These are phyloP conservation scores for Laothoe populi DNA, from an alignment of 2,888 invertebrate genomes.

Conservation along the genomic window DNA sequence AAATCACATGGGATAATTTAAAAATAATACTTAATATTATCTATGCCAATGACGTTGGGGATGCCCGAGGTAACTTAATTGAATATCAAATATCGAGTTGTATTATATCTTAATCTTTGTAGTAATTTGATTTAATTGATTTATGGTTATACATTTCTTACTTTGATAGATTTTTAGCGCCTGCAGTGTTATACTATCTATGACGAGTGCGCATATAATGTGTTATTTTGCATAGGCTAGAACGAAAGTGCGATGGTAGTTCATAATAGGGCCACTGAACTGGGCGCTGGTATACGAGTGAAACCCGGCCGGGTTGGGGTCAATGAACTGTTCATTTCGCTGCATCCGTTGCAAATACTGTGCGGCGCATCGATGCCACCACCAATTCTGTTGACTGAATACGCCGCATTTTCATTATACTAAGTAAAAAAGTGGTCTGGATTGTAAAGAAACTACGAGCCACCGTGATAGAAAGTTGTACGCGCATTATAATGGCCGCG, in stretches of 20 bases:
- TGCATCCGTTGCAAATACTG: slow-evolving; percentile 84
- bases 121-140: too few species aligned
- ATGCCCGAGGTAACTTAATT: too few species aligned
- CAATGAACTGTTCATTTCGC: slow-evolving; percentile 83
- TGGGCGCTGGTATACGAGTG: slow-evolving; percentile 78
- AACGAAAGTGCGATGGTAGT: slow-evolving; percentile 59
- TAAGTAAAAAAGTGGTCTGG: slow-evolving; percentile 67
- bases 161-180: too few species aligned
- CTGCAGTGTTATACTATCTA: not conserved
- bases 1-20: too few species aligned
- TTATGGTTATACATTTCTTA: too few species aligned
- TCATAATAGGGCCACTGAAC: slow-evolving; percentile 78
- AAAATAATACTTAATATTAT: too few species aligned
- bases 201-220: not conserved
- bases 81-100: too few species aligned
- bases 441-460: slow-evolving; percentile 64
- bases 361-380: slow-evolving; percentile 73
- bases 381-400: slow-evolving; percentile 74
- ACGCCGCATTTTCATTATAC: slow-evolving; percentile 67
- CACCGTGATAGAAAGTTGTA: slow-evolving; percentile 65
- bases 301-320: slow-evolving; percentile 80
- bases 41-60: too few species aligned
- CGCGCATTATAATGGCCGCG: slow-evolving; percentile 43
- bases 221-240: slow-evolving; percentile 29
- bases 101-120: too few species aligned